Conservation (phyloP, 2,797 vertebrate genomes). For the Chrysolophus pictus region DNA sequence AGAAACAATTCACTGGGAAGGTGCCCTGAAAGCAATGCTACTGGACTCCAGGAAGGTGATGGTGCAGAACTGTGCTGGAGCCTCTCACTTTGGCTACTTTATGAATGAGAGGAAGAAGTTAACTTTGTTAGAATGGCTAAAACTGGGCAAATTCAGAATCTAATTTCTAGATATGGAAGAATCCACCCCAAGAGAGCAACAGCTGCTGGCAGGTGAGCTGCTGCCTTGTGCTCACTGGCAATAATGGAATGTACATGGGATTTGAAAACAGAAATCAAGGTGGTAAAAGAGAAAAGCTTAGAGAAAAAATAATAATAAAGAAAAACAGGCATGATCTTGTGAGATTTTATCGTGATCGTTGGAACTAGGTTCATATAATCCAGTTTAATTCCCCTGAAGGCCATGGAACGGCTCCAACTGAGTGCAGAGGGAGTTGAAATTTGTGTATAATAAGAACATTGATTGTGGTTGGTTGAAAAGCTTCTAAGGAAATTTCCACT, state of each 20-base stretch:
- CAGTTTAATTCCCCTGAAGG: background rate
- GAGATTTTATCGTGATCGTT: background rate
- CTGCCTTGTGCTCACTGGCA: background rate
- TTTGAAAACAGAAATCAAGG: background rate
- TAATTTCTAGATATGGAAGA: background rate
- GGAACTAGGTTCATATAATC: background rate
- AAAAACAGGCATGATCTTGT: background rate
- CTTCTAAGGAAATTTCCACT: background rate
- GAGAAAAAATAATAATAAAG: background rate
- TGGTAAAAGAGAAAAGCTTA: background rate
- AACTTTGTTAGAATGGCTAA: background rate
- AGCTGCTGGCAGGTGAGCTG: background rate
- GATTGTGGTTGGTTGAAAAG: background rate
- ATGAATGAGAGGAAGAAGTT: background rate
- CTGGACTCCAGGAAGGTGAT: accelerated
- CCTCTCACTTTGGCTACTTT: background rate
- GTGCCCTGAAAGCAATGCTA: background rate
- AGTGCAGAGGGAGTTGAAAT: background rate
- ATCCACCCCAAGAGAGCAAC: background rate
- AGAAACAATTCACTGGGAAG: background rate
- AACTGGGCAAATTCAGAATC: background rate
- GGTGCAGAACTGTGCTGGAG: background rate
- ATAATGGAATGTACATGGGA: accelerated
- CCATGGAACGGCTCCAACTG: background rate
- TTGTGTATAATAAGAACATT: background rate